phyloP scores from a whole-genome alignment of 2,113 vertebrate genomes.

The Coturnix japonica region DNA sequence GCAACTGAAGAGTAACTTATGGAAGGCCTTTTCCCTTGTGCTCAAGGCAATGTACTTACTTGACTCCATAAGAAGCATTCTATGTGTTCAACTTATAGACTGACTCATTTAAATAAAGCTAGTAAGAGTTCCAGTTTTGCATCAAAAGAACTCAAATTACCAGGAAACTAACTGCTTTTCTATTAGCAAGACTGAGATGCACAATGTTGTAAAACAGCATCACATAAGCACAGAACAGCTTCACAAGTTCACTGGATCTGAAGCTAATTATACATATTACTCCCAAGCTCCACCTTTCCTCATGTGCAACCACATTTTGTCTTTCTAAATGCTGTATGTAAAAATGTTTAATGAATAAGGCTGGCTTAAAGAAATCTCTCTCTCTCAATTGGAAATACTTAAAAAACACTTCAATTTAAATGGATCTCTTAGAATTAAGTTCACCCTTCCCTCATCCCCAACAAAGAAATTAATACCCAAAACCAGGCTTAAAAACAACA shows the following conservation, averaged over 20 bases:
- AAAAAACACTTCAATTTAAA: not conserved
- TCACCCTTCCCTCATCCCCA: not conserved
- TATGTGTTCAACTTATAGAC: not conserved
- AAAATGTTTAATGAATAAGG: not conserved
- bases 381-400: not conserved
- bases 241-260: not conserved
- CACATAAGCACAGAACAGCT: not conserved
- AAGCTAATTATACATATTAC: not conserved
- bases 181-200: not conserved
- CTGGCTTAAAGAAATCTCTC: not conserved
- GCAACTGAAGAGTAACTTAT: not conserved
- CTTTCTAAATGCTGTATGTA: not conserved
- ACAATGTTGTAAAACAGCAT: not conserved
- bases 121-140: not conserved
- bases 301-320: not conserved
- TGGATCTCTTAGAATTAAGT: not conserved
- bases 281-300: not conserved
- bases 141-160: not conserved
- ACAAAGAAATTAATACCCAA: not conserved
- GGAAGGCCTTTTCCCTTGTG: not conserved
- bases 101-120: not conserved
- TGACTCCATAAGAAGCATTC: not conserved
- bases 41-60: not conserved
- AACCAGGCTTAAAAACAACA: not conserved
- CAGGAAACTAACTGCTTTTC: not conserved